Base-by-base conservation (phyloP, 2,797 vertebrate species). In the Rhabdophis nuchalis region DNA sequence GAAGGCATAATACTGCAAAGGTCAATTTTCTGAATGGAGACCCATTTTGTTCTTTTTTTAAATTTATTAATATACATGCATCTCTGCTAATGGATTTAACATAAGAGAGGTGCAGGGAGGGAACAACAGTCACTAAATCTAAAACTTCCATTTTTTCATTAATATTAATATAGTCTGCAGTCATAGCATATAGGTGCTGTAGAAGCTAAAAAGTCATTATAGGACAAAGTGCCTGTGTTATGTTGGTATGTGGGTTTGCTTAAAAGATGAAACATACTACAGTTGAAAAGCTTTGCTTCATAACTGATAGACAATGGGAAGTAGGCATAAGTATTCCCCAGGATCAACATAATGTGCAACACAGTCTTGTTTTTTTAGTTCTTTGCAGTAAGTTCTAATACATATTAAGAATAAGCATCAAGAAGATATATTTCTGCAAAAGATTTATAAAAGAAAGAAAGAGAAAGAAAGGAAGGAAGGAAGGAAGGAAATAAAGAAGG, bases 31-130 rank as follows among this genome's bases (percentile, higher is more conserved):
- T 93, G 92, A 77, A 88, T 14, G 94, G 95, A 97, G 95, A 97
- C 96, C 95, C 95, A 1, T 95, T 96, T 95, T 94, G 94, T 97
- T 92, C 92, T 96, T 93, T 96, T 95, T 96, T 95, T 96, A 82
- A 50, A 96, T 97, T 97, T 97, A 96, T 97, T 97, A 96, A 96
- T 96, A 97, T 94, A 91, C 88, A 96, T 96, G 94, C 95, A 94
- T 95, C 96, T 95, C 93, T 96, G 96, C 97, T 98, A 98, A 98
- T 97, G 97, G 97, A 95, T 97, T 97, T 96, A 95, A 94, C 94
- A 96, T 95, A 92, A 93, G 92, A 96, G 94, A 96, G 96, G 93
- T 95, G 89, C 54, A 95, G 93, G 93, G 92, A 95, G 95, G 95
- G 95, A 96, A 95, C 2, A n/a, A 95, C 93, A 96, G 94, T 96